Evolutionary conservation across 30 jellyfish, hydroid and myxozoan species (phyloP).

Genomic region (Rhopilema esculentum): DNA sequence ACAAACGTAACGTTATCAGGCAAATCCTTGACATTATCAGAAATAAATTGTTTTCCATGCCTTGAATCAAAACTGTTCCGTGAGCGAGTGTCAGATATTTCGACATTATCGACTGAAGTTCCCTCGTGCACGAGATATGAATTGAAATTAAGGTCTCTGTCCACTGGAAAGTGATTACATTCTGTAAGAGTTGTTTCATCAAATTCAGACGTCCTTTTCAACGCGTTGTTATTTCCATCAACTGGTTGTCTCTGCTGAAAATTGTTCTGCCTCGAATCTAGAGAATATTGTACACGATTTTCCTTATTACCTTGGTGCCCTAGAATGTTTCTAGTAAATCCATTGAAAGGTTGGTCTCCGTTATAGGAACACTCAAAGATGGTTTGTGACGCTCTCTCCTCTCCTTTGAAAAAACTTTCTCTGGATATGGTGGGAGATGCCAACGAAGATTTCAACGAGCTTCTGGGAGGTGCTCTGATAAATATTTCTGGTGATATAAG

Average conservation of each 20-base stretch:
- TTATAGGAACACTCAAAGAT: too few relatives aligned
- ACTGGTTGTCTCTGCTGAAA: neutral
- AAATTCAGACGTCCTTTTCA: neutral
- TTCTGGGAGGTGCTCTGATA: conserved; percentile 25
- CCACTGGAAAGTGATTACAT: neutral
- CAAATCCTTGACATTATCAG: neutral
- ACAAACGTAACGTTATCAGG: conserved; percentile 70
- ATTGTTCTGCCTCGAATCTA: neutral
- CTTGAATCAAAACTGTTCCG: neutral
- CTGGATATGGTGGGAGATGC: neutral
- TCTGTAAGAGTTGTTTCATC: neutral
- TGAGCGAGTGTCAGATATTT: neutral
- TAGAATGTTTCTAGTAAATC: neutral
- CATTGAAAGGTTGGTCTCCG: neutral
- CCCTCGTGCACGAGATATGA: neutral
- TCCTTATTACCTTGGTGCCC: neutral
- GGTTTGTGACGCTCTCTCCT: neutral
- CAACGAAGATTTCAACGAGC: neutral
- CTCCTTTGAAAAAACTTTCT: neutral
- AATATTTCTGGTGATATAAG: conserved; percentile 48
- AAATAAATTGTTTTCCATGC: neutral
- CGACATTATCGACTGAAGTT: neutral
- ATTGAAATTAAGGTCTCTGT: too few relatives aligned
- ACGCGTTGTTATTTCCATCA: neutral
- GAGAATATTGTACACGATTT: neutral